Evolutionary conservation across 2,113 vertebrate genomes (phyloP), one percentile per base, ranked within the genome.

Genomic region (Anas platyrhynchos): DNA sequence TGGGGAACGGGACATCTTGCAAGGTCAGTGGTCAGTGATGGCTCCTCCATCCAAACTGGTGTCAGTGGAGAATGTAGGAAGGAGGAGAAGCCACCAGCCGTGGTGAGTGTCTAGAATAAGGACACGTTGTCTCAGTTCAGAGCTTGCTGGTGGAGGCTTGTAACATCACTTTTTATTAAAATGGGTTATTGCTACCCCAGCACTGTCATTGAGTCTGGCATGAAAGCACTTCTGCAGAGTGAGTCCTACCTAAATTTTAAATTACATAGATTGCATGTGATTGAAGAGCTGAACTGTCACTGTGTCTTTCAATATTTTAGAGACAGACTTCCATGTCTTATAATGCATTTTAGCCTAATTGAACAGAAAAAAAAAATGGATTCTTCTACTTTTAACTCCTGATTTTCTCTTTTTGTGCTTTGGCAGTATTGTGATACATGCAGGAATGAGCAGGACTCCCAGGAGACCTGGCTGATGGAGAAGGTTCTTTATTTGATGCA

Each of bases 1-100:
- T 41, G 41, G 25, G 59, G 22, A 31, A 29, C 27, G 26, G 36
- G 32, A 56, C 23, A 17, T 94, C 59, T 63, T 65, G 25, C 34
- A 22, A 27, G 16, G 21, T n/a, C 63, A 9, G 0, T 31, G 29
- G 29, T 10, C 63, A 9, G 0, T 31, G 29, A 25, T 10, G 4
- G 15, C 55, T 77, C 83, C 38, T n/a, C 29, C 29, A 54, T 32
- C 65, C 41, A 43, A 62, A 7, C 11, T 58, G 38, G 7, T 74
- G 73, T 22, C 59, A 43, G 29, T 43, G 27, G 54, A 66, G 34
- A 29, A 14, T 0, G 0, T 29, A 55, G 31, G 36, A 65, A 71
- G 59, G 32, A 38, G 15, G 46, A 75, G 16, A 71, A 65, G 56
- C 32, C 44, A 27, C 22, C 26, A 61, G 29, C 6, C 1, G 0